A percentile compares a stretch with the other conserved stretches of the same genome.
Conservation (phyloP, 2,797 vertebrate species). For the Ceyx erithaca region DNA sequence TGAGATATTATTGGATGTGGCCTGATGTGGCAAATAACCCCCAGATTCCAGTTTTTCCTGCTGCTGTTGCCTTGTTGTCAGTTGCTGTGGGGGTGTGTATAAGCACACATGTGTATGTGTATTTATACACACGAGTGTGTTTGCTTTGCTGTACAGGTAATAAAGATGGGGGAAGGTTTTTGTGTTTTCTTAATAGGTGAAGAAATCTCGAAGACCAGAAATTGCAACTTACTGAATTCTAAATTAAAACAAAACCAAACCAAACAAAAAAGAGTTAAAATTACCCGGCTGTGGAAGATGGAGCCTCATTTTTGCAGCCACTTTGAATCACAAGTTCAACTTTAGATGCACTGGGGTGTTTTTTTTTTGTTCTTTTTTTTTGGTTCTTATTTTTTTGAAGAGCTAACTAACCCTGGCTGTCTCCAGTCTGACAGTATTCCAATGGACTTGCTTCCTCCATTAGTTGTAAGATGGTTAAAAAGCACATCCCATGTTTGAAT, state of each 20-base stretch:
- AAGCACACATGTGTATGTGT: constrained; percentile 51
- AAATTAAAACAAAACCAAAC: constrained; percentile 45
- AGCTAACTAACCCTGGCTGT: constrained; percentile 78
- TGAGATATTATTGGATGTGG: constrained; percentile 18
- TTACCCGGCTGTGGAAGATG: constrained; percentile 79
- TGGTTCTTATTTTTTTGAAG: constrained; percentile 59
- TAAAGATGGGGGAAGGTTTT: constrained; percentile 83
- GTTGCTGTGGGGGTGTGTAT: constrained; percentile 47
- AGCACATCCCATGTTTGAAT: constrained; percentile 77
- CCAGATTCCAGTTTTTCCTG: constrained; percentile 10
- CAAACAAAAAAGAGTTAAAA: background rate
- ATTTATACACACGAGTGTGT: constrained; percentile 60
- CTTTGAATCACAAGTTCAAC: constrained; percentile 75
- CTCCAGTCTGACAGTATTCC: constrained; percentile 73
- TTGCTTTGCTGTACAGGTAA: constrained; percentile 70
- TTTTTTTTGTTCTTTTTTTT: background rate
- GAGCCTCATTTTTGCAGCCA: constrained; percentile 74
- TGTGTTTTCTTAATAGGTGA: constrained; percentile 86
- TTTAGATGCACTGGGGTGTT: constrained; percentile 69
- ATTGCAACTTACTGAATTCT: constrained; percentile 78
- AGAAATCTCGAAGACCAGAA: constrained; percentile 82
- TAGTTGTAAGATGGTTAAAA: constrained; percentile 77
- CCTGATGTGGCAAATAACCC: constrained; percentile 13
- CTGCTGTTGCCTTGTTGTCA: background rate
- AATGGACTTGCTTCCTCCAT: constrained; percentile 80